A percentile compares a stretch with the other conserved stretches of the same genome.
Conservation (phyloP, 2,888 invertebrate genomes). For the Sminthurinus aureus region DNA sequence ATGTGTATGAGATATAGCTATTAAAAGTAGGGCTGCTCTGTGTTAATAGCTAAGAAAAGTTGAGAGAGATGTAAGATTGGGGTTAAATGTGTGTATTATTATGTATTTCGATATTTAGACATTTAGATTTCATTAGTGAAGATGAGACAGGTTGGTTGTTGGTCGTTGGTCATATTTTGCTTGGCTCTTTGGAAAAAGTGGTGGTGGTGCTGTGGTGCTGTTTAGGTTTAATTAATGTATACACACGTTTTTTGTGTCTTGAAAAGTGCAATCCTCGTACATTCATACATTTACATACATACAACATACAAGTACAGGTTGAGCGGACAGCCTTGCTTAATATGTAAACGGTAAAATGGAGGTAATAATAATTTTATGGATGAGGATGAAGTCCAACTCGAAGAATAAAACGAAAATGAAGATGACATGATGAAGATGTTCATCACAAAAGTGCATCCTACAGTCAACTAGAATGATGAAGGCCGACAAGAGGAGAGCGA, state of each 20-base stretch:
- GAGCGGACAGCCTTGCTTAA: conserved; percentile 4
- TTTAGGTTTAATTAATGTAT: conserved; percentile 21
- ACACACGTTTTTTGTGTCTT: not conserved
- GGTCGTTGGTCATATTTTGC: no score
- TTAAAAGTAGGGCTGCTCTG: not conserved
- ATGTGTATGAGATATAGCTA: not conserved
- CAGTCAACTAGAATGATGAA: conserved; percentile 18
- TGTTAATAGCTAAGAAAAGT: no score
- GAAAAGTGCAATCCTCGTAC: not conserved
- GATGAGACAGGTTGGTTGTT: conserved; percentile 17
- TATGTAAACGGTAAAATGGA: conserved; percentile 13
- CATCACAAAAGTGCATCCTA: conserved; percentile 34
- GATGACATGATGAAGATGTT: conserved; percentile 32
- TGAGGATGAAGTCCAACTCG: no score
- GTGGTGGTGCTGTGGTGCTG: not conserved
- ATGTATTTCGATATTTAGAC: not conserved
- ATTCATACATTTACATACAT: no score
- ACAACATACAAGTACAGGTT: not conserved
- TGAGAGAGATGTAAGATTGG: not conserved
- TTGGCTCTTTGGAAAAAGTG: no score
- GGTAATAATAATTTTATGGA: conserved; percentile 26
- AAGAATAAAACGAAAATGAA: no score
- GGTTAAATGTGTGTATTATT: not conserved
- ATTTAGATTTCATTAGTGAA: conserved; percentile 25
- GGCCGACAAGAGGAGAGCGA: conserved; percentile 35